phyloP scores from a whole-genome alignment of 2,888 invertebrate genomes.

The Coremacera marginata region DNA sequence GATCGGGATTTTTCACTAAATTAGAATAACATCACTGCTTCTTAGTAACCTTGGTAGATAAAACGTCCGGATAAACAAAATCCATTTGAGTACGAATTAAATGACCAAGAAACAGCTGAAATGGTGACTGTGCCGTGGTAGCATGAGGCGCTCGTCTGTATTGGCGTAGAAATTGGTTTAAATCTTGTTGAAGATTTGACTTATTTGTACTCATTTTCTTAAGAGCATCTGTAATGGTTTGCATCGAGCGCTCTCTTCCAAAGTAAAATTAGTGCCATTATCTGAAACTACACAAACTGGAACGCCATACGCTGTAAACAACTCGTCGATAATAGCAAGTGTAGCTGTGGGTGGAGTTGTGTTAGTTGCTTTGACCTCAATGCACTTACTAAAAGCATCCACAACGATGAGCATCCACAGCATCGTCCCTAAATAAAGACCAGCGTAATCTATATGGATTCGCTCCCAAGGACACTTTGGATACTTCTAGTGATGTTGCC shows the following conservation, averaged over 20 bases:
- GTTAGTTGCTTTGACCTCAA: conserved; percentile 21
- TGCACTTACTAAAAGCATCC: conserved; percentile 16
- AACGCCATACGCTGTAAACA: conserved; percentile 22
- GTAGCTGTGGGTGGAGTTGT: conserved; percentile 1
- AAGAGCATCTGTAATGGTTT: not conserved
- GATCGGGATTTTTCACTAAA: too few relatives aligned
- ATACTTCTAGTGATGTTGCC: conserved; percentile 38
- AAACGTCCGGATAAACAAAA: conserved; percentile 12
- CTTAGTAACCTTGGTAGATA: not conserved
- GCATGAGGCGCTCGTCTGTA: conserved; percentile 34
- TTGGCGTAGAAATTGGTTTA: conserved; percentile 21
- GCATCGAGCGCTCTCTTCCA: conserved; percentile 26
- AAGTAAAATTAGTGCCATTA: conserved; percentile 24
- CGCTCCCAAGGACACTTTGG: conserved; percentile 33
- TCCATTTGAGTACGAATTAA: not conserved
- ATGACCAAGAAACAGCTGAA: conserved; percentile 7
- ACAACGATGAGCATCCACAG: conserved; percentile 24
- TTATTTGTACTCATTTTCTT: not conserved
- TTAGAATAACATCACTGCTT: too few relatives aligned
- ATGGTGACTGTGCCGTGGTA: conserved; percentile 21
- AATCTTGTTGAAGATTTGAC: conserved; percentile 5
- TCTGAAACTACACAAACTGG: conserved; percentile 9
- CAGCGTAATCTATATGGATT: conserved; percentile 28
- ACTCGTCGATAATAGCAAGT: conserved; percentile 15
- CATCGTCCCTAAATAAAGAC: conserved; percentile 14